Evolutionary conservation across 2,797 vertebrate species (phyloP), one percentile per base, ranked within the genome.

Genomic region (Manis crassicaudata): DNA sequence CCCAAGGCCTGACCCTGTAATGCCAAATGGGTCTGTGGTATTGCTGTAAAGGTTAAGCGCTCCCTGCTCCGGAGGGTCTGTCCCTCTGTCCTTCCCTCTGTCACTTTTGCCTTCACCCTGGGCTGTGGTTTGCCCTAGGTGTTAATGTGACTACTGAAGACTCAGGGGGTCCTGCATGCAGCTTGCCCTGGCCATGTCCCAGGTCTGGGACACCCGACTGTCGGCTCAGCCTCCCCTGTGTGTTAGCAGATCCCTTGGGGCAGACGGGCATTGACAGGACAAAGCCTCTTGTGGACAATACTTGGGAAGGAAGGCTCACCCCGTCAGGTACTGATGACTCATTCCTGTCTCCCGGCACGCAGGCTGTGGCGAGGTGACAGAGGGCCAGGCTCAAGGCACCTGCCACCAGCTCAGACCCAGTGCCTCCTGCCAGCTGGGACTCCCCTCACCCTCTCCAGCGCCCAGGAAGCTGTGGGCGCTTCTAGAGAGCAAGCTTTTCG

Each of bases 401-500:
- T 70, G 68, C 63, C 60, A 14, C 76, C 0, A 4, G 46, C 62
- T 20, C 20, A 2, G 52, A 32, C 25, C 35, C 7, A 4, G 90
- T 0, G 6, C 79, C 46, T 43, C 13, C 18, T 14, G 9, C 1
- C 0, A 17, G 62, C 56, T 16, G 75, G 58, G 52, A 16, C 56
- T 46, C 23, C 20, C 73, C 40, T 23, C 63, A 5, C 37, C 60
- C 46, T 86, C 95, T 79, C n/a, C 73, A 68, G 62, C 25, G 11
- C 37, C 79, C 77, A 2, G 85, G 70, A 82, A 70, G 43, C 84
- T 32, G 80, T 73, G 0, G 14, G 88, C 6, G 10, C 63, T 70
- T 80, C n/a, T 76, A 77, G 82, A 93, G 72, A 88, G 40, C 90
- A n/a, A 50, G 94, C 2, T 82, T 93, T 91, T 18, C 11, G 21